Base-by-base conservation (phyloP, 23 tunicate genomes). In the Styela clava region DNA sequence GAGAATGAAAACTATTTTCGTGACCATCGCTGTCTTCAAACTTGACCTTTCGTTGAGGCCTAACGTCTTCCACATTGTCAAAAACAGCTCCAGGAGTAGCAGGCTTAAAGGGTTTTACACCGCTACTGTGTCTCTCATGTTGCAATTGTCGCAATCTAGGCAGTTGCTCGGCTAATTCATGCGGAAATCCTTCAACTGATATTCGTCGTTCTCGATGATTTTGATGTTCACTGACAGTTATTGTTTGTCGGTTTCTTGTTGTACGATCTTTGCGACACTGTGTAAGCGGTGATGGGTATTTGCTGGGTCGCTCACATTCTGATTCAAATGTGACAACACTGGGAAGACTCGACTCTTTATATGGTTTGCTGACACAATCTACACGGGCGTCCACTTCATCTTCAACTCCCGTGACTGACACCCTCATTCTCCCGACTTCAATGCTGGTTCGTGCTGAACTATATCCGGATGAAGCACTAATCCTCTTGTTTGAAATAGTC, bases 391-490 rank as follows among this genome's bases (percentile, higher is more conserved):
- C 56, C 9, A 12, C 7, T 5, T 44, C 56, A 5, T 44, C 56
- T 44, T 44, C 56, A 5, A 44, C 56, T 44, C 56, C 56, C 7
- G 56, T 44, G 9, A 44, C 56, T 5, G 56, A 44, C 12, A 44
- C 7, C 12, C 56, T 44, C 56, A 44, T 5, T 44, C 9, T 5
- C 7, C 56, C 56, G 12, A 44, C 56, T 44, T 44, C 56, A 5
- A 71, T 29, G 77, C 77, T 71, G 34, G 77, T 28, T 71, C 77
- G 34, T 18, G 77, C 35, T 3, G 77, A 71, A n/a, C 77, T 34
- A 16, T 71, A 71, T 3, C 34, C 77, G 16, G 77, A 71, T 26
- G 77, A 28, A n/a, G 18, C 35, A 34, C 77, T 71, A 7, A 71
- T 34, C 29, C 34, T 71, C 29, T 71, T 71, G 35, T 5, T 26